These are phyloP conservation scores for Lochmaea capreae DNA, from an alignment of 2,888 invertebrate species.

Conservation along the genomic window DNA sequence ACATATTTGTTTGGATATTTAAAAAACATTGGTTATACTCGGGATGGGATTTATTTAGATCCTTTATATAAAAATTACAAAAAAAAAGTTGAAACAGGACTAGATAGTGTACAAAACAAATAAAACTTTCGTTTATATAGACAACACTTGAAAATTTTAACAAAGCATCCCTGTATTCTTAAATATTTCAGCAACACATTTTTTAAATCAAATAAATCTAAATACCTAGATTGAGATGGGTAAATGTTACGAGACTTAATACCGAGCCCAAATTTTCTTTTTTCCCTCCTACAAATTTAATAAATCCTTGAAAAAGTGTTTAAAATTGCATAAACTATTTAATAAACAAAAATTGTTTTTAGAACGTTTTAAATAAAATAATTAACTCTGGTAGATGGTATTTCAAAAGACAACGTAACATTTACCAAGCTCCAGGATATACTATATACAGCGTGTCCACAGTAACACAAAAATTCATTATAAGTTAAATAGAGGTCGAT, in stretches of 20 bases:
- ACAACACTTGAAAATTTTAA: conserved; percentile 20
- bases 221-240: neutral
- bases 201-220: conserved; percentile 1
- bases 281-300: no score
- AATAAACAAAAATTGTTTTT: neutral
- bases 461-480: no score
- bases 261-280: no score
- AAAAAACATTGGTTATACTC: neutral
- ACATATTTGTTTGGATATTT: no score
- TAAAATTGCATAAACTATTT: neutral
- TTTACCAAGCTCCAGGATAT: no score
- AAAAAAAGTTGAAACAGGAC: conserved; percentile 17
- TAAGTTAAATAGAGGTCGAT: no score
- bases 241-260: neutral
- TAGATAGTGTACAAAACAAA: conserved; percentile 15
- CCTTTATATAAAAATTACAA: conserved; percentile 19
- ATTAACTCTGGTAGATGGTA: no score
- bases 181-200: conserved; percentile 15
- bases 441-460: no score
- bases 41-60: conserved; percentile 12
- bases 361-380: neutral
- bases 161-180: conserved; percentile 33
- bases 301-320: no score
- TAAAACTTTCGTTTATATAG: conserved; percentile 19
- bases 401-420: no score